These are phyloP conservation scores for Taurulus bubalis DNA, from an alignment of 2,113 vertebrate genomes.

Conservation along the genomic window DNA sequence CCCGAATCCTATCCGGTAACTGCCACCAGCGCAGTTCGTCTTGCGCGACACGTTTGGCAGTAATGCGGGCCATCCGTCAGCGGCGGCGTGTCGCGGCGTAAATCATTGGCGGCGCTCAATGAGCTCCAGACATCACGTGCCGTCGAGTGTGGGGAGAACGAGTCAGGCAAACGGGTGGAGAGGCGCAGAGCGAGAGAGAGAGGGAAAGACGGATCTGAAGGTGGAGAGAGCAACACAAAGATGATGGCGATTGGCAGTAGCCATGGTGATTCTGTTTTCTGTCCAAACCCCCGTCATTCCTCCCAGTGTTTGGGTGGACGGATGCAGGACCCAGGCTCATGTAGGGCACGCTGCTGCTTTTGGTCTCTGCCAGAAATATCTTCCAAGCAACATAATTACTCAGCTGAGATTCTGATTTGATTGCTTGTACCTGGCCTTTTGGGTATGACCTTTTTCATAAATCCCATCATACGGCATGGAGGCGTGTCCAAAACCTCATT, in stretches of 20 bases:
- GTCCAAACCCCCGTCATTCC: slow-evolving; percentile 20
- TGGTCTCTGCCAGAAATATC: slow-evolving; percentile 9
- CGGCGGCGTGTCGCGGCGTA: slow-evolving; percentile 81
- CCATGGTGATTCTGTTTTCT: slow-evolving; percentile 84
- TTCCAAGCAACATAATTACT: slow-evolving; percentile 24
- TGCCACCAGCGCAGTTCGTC: slow-evolving; percentile 65
- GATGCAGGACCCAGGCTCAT: slow-evolving; percentile 1
- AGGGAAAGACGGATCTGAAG: neutral
- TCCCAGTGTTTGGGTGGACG: slow-evolving; percentile 7
- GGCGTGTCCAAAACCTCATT: slow-evolving; percentile 49
- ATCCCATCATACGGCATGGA: slow-evolving; percentile 19
- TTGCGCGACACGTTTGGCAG: slow-evolving; percentile 81
- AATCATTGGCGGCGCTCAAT: slow-evolving; percentile 83
- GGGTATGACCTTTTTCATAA: slow-evolving; percentile 53
- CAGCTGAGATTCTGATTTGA: slow-evolving; percentile 38
- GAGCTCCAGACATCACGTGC: slow-evolving; percentile 80
- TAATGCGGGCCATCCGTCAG: slow-evolving; percentile 82
- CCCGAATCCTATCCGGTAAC: slow-evolving; percentile 36
- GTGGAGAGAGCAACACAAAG: slow-evolving; percentile 33
- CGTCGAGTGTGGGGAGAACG: slow-evolving; percentile 67
- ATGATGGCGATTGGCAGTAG: slow-evolving; percentile 80
- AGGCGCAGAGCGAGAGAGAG: neutral
- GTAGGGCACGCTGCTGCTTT: neutral
- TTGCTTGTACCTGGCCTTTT: slow-evolving; percentile 32
- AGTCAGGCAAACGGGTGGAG: slow-evolving; percentile 31